phyloP scores from a whole-genome alignment of 2,888 invertebrate species.

The Volucella inanis region DNA sequence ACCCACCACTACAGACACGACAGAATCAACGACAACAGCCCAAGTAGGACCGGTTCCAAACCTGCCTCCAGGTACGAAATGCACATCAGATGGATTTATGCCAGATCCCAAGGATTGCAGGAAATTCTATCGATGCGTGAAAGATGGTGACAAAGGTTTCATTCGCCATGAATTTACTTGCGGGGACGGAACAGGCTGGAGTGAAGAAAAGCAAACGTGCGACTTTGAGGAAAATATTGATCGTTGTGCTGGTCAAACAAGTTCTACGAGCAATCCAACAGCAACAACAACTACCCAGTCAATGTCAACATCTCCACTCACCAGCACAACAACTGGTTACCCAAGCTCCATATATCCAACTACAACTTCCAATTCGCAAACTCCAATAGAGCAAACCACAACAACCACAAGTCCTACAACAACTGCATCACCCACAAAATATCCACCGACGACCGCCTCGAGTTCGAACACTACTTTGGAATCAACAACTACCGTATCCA shows the following conservation, averaged over 20 bases:
- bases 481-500: conserved; percentile 73
- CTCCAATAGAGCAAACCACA: neutral
- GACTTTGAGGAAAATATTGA: conserved; percentile 83
- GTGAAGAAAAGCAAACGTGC: conserved; percentile 86
- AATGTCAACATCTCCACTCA: neutral
- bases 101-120: conserved; percentile 85
- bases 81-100: conserved; percentile 86
- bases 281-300: conserved; percentile 35
- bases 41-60: conserved; percentile 76
- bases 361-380: conserved; percentile 2
- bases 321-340: conserved; percentile 42
- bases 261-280: conserved; percentile 64
- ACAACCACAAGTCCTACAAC: neutral
- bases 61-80: conserved; percentile 82
- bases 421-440: conserved; percentile 5
- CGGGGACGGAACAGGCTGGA: conserved; percentile 88
- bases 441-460: conserved; percentile 44
- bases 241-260: conserved; percentile 78
- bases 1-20: too few species aligned
- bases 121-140: conserved; percentile 86
- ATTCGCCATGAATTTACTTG: conserved; percentile 86
- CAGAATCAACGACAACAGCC: too few species aligned
- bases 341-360: conserved; percentile 5
- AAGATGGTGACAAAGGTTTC: conserved; percentile 83
- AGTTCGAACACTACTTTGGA: conserved; percentile 46